phyloP scores from a whole-genome alignment of 1,140 invertebrate species.

The Pectinophora gossypiella region DNA sequence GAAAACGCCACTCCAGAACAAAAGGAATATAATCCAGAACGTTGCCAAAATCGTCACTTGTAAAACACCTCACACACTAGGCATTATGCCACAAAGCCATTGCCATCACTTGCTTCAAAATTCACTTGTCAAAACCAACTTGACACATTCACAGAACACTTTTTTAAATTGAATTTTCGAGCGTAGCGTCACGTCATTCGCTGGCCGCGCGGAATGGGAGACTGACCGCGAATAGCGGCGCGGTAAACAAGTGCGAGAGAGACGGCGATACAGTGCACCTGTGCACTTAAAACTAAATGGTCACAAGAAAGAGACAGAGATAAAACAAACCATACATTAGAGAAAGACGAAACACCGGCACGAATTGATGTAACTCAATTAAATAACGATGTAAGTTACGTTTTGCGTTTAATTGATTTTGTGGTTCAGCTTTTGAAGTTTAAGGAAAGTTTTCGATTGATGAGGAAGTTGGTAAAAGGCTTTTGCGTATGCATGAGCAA shows the following conservation, averaged over 20 bases:
- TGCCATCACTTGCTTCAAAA: slow-evolving; percentile 7
- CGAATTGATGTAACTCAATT: slow-evolving; percentile 9
- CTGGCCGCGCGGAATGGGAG: slow-evolving; percentile 20
- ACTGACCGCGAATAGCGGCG: slow-evolving; percentile 31
- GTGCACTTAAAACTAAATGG: slow-evolving; percentile 64
- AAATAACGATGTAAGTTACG: slow-evolving; percentile 9
- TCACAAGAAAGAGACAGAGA: slow-evolving; percentile 36
- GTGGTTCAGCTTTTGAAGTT: background rate
- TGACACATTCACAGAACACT: slow-evolving; percentile 4
- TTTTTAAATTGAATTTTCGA: background rate
- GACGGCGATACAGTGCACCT: slow-evolving; percentile 48
- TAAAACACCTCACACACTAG: slow-evolving; percentile 24
- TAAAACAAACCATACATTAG: slow-evolving; percentile 59
- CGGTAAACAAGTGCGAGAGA: slow-evolving; percentile 52
- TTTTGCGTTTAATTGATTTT: background rate
- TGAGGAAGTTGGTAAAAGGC: no score
- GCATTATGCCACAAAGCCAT: slow-evolving; percentile 14
- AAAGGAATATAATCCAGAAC: slow-evolving; percentile 26
- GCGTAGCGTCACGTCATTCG: slow-evolving; percentile 21
- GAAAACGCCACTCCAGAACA: slow-evolving; percentile 24
- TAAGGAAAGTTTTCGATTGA: no score
- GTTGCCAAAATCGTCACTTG: slow-evolving; percentile 32
- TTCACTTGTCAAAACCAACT: background rate
- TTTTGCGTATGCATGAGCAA: slow-evolving; percentile 7
- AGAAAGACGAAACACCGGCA: slow-evolving; percentile 30